Evolutionary conservation across 1,140 invertebrate genomes (phyloP).

Genomic region (Drosophila malerkotliana): DNA sequence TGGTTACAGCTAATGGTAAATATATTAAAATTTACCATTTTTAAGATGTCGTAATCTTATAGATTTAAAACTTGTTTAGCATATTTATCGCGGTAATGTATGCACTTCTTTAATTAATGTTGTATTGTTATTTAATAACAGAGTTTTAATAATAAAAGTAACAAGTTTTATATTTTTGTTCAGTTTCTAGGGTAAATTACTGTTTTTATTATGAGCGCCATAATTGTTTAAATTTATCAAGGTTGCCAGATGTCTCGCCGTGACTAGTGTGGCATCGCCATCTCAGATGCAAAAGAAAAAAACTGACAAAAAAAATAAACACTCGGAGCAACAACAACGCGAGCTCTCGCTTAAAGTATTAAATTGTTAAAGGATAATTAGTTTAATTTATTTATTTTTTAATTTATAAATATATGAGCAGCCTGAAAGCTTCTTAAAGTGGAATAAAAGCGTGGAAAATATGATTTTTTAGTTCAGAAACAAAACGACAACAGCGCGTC

Average conservation of each 20-base stretch:
- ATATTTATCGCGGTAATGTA: too few species aligned
- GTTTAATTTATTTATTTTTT: neutral
- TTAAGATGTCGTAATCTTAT: too few species aligned
- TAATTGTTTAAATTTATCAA: neutral
- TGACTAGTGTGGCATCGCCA: too few species aligned
- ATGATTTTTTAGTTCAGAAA: neutral
- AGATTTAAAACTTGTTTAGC: too few species aligned
- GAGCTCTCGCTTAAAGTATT: neutral
- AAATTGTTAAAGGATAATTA: neutral
- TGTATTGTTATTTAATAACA: too few species aligned
- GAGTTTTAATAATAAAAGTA: too few species aligned
- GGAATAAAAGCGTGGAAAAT: neutral
- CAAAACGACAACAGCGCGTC: constrained; percentile 1
- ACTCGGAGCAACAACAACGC: neutral
- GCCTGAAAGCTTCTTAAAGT: neutral
- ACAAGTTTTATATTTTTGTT: too few species aligned
- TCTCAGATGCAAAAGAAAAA: neutral
- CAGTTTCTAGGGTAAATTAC: too few species aligned
- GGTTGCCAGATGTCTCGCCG: too few species aligned
- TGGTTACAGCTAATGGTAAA: too few species aligned
- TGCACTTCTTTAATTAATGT: too few species aligned
- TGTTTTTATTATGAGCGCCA: neutral
- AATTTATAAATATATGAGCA: neutral
- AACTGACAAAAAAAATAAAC: neutral
- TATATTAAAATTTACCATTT: too few species aligned